A percentile compares a stretch with the other conserved stretches of the same genome.
Conservation (phyloP, 2,113 vertebrate genomes). For the Esox niger region DNA sequence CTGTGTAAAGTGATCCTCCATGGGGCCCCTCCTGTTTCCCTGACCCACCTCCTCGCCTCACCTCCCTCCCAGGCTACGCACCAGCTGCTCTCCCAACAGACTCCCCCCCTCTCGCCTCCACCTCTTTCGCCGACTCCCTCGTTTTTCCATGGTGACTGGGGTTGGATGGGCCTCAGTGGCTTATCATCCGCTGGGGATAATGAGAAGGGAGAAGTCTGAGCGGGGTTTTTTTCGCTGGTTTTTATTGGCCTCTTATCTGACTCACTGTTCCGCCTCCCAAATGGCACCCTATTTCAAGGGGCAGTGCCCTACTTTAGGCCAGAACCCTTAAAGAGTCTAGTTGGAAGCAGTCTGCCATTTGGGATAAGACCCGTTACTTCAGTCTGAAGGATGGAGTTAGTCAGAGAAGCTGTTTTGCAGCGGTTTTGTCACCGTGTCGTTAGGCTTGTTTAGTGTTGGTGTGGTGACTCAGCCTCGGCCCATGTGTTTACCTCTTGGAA, state of each 20-base stretch:
- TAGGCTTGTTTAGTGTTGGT: not conserved
- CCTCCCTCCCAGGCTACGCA: constrained; percentile 23
- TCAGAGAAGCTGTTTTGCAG: constrained; percentile 6
- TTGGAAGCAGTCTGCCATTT: too few relatives aligned
- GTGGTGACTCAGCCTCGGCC: not conserved
- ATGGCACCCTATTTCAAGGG: too few relatives aligned
- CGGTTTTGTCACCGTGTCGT: not conserved
- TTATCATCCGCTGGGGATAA: constrained; percentile 37
- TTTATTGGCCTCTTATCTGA: constrained; percentile 21
- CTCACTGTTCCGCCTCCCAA: too few relatives aligned
- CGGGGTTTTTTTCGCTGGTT: constrained; percentile 1
- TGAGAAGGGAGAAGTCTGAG: constrained; percentile 37
- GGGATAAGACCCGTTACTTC: too few relatives aligned
- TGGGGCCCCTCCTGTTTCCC: constrained; percentile 21
- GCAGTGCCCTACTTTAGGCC: too few relatives aligned
- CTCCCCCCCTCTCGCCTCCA: constrained; percentile 2
- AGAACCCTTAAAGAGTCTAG: too few relatives aligned
- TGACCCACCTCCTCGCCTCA: constrained; percentile 1
- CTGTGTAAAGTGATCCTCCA: constrained; percentile 43
- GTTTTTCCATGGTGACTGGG: constrained; percentile 30
- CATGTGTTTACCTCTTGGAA: not conserved
- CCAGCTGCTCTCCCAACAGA: constrained; percentile 40
- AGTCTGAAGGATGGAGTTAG: not conserved
- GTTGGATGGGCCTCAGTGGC: constrained; percentile 20
- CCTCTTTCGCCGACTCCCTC: not conserved